phyloP scores from a whole-genome alignment of 2,888 invertebrate genomes.

The Xanthia togata region DNA sequence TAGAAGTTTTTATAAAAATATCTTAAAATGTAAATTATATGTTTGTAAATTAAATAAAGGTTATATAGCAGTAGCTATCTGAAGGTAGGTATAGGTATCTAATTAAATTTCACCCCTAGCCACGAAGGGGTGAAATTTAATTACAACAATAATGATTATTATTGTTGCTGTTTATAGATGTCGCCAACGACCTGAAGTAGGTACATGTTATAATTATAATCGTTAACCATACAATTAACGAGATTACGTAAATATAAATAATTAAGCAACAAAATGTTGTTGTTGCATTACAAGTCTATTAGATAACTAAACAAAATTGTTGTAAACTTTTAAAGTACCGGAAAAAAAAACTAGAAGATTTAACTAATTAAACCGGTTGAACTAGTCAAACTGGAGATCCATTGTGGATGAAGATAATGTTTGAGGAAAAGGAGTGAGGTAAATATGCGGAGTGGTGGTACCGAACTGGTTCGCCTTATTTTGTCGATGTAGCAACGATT shows the following conservation, averaged over 20 bases:
- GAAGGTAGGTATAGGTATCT: too few relatives aligned
- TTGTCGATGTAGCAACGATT: constrained; percentile 18
- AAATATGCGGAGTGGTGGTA: constrained; percentile 13
- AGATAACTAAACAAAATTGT: constrained; percentile 11
- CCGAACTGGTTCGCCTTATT: constrained; percentile 28
- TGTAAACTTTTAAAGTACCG: background rate
- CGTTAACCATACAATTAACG: background rate
- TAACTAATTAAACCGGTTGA: constrained; percentile 22
- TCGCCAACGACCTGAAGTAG: background rate
- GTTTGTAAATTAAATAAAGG: too few relatives aligned
- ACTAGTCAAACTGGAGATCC: constrained; percentile 23
- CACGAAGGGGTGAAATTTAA: too few relatives aligned
- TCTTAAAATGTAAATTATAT: too few relatives aligned
- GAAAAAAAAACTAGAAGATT: constrained; percentile 9
- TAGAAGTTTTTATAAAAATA: too few relatives aligned
- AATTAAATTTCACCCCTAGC: too few relatives aligned
- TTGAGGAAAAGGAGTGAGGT: constrained; percentile 35
- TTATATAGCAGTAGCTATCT: too few relatives aligned
- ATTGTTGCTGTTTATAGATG: background rate
- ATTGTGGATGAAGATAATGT: constrained; percentile 12
- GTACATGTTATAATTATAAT: background rate
- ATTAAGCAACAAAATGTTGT: background rate
- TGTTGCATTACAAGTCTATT: background rate
- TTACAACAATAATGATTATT: too few relatives aligned
- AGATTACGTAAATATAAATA: background rate